Evolutionary conservation across 2,797 vertebrate species (phyloP).

Genomic region (Myotis pilosus): DNA sequence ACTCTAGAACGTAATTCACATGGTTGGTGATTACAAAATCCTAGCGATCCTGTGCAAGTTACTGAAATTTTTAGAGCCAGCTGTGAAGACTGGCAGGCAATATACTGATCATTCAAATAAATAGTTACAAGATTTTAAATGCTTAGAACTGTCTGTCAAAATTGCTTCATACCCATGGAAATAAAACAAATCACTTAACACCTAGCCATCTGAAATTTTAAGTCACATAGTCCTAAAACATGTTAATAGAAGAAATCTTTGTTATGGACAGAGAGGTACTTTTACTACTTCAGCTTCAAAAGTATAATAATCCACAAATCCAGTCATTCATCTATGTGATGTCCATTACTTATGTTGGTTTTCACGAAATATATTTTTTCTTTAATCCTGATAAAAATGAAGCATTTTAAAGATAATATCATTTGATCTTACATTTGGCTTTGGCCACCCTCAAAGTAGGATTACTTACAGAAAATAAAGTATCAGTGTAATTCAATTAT

Average conservation of each 20-base stretch:
- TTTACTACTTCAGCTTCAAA: background rate
- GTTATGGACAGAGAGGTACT: background rate
- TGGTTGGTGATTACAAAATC: background rate
- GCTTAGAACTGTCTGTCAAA: background rate
- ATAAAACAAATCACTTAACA: conserved; percentile 17
- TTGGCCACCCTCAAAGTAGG: background rate
- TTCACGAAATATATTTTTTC: background rate
- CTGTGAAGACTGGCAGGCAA: background rate
- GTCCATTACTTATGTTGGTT: background rate
- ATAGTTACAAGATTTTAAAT: background rate
- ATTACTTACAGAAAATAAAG: background rate
- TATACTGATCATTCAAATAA: background rate
- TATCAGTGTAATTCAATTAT: background rate
- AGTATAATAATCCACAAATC: background rate
- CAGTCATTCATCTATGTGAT: background rate
- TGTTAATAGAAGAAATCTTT: background rate
- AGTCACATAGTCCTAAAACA: background rate
- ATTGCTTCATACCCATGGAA: background rate
- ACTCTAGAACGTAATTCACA: background rate
- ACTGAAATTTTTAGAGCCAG: background rate
- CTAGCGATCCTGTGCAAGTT: background rate
- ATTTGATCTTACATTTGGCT: background rate
- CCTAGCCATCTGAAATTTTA: background rate
- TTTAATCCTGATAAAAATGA: background rate
- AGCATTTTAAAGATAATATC: background rate